Evolutionary conservation across 1,140 invertebrate species (phyloP), one percentile per base, ranked within the genome.

Genomic region (Bilobella aurantiaca): DNA sequence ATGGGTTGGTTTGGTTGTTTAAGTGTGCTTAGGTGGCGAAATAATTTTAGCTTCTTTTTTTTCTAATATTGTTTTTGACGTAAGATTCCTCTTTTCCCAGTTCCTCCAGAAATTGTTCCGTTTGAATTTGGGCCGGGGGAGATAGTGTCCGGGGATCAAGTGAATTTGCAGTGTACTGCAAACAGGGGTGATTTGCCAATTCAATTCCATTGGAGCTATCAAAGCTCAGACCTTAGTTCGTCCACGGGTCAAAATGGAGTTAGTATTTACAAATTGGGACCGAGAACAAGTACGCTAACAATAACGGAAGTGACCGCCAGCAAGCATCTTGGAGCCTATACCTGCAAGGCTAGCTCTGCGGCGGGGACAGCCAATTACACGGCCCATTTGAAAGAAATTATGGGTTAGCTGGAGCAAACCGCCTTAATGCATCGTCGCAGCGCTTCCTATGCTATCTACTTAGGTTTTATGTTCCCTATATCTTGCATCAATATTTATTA

Each of bases 251-350:
- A 69, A 47, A 69, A 42, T 37, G 68, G 68, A 8, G 60, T 69
- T 5, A 28, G 30, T 5, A 63, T 62, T n/a, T 75, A 75, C 69
- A 77, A 78, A 70, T 12, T 75, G 21, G 74, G 73, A 27, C 63
- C 78, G 58, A 78, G 78, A 73, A 81, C 84, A 37, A 89, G 86
- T 71, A 82, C 87, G 53, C 78, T 92, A 67, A 34, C 49, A 14
- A 87, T 84, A 63, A 89, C 49, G 27, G 23, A 59, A 59, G 29
- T 37, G 5, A 59, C 23, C 30, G 29, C 58, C 14, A 59, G 30
- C 2, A 37, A 62, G 31, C 64, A 75, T 61, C 63, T 67, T 30
- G 74, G 74, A 3, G 68, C 70, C 57, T 74, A 74, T 59, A 70
- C 70, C 23, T 75, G 74, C 42, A 34, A 68, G 1, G 74, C 73